Evolutionary conservation across 2,888 invertebrate genomes (phyloP), one percentile per base, ranked within the genome.

Genomic region (Philereme vetulata): DNA sequence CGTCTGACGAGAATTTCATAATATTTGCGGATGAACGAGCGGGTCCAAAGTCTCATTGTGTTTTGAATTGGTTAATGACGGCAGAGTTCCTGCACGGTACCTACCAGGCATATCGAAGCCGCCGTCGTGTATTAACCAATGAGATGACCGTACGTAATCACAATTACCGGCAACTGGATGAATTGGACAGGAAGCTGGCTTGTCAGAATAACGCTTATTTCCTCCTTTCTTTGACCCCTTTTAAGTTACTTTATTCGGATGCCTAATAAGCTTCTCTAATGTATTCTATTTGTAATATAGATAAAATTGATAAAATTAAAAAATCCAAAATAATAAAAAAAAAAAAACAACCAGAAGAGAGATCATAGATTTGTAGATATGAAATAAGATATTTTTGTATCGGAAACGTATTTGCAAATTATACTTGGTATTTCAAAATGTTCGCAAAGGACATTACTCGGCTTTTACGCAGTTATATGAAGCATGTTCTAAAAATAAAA

Each of bases 41-140:
- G 68, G 64, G 85, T 85, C 76, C 82, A 83, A 86, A 88, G 86
- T 88, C 80, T 82, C 68, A 63, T 66, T 61, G 44, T 63, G 69
- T 70, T 71, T 76, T 81, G 78, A 88, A 90, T 90, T 90, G 89
- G 87, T 85, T 87, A 90, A 90, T 90, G 80, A 80, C 72, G 64
- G 75, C 64, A 74, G 70, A 75, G 88, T 89, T 90, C 87, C 89
- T 84, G 88, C 78, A 76, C 74, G 72, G 74, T 77, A 73, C 35
- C 35, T 36, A 38, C 78, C 74, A 78, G 43, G 51, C 50, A 48
- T 82, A 85, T 88, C 85, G 88, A 84, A 80, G 82, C 80, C 81
- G 78, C 70, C 81, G 78, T 77, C 81, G 77, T 69, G 64, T 72
- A 85, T 89, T 87, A 85, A 74, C 81, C 83, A 89, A 85, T 88